Conservation (phyloP, 2,797 vertebrate genomes). For the Scleropages formosus region DNA sequence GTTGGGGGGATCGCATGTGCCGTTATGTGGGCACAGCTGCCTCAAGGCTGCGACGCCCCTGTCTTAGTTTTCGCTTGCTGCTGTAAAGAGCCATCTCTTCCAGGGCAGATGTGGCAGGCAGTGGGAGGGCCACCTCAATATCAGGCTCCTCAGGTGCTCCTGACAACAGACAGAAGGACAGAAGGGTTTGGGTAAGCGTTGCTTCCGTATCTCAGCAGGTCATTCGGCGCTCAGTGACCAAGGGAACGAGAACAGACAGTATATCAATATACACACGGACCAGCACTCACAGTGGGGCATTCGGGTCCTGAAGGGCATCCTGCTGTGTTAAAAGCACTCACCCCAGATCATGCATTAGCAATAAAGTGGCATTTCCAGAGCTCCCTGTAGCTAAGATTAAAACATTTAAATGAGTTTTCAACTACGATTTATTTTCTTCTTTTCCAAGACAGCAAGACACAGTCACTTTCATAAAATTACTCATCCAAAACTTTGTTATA, state of each 20-base stretch:
- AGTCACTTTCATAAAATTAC: no score
- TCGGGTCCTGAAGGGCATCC: background rate
- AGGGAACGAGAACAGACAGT: no score
- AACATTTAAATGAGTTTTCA: background rate
- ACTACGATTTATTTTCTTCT: background rate
- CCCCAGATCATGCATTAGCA: background rate
- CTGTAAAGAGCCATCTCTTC: conserved; percentile 88
- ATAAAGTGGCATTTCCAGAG: background rate
- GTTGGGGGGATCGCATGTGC: conserved; percentile 27
- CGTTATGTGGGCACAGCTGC: conserved; percentile 85
- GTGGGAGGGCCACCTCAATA: conserved; percentile 50
- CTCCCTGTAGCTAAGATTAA: background rate
- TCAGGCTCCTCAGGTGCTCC: conserved; percentile 44
- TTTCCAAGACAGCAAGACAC: background rate
- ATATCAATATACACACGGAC: background rate
- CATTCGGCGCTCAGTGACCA: no score
- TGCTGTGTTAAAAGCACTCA: background rate
- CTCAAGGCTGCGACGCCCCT: conserved; percentile 81
- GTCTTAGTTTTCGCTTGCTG: conserved; percentile 83
- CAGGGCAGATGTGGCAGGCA: conserved; percentile 69
- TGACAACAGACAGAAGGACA: conserved; percentile 3
- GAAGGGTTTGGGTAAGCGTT: background rate
- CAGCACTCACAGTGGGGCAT: no score
- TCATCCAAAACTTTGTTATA: no score
- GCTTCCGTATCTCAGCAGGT: no score